Evolutionary conservation across 2,888 invertebrate species (phyloP).

Genomic region (Nephrotoma appendiculata): DNA sequence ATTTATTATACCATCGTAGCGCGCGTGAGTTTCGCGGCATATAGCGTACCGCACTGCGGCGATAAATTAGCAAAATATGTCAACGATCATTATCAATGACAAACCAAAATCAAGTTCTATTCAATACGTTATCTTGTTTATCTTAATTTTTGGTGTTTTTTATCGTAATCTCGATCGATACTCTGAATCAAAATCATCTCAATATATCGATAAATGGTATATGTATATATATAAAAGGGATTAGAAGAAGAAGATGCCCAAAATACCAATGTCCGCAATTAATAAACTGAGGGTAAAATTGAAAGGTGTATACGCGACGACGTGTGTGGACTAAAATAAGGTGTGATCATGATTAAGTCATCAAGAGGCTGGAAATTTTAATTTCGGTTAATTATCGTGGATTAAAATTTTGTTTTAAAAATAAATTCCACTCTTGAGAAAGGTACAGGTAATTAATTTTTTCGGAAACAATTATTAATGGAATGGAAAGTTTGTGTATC

Average conservation of each 20-base stretch:
- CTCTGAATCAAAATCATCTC: neutral
- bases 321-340: neutral
- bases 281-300: neutral
- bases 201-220: neutral
- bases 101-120: neutral
- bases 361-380: neutral
- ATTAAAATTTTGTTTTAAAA: too few species aligned
- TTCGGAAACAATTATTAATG: neutral
- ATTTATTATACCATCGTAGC: neutral
- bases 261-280: neutral
- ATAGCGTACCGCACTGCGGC: neutral
- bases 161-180: neutral
- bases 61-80: neutral
- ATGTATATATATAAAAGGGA: neutral
- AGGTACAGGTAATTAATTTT: too few species aligned
- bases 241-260: neutral
- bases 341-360: neutral
- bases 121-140: neutral
- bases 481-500: neutral
- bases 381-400: too few species aligned
- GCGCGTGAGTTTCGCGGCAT: neutral
- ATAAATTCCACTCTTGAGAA: too few species aligned
- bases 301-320: neutral
- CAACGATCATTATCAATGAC: neutral
- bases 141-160: neutral